A percentile compares a stretch with the other conserved stretches of the same genome.
Evolutionary conservation across 2,797 vertebrate genomes (phyloP).

Genomic region (Odontamblyopus lacepedii): DNA sequence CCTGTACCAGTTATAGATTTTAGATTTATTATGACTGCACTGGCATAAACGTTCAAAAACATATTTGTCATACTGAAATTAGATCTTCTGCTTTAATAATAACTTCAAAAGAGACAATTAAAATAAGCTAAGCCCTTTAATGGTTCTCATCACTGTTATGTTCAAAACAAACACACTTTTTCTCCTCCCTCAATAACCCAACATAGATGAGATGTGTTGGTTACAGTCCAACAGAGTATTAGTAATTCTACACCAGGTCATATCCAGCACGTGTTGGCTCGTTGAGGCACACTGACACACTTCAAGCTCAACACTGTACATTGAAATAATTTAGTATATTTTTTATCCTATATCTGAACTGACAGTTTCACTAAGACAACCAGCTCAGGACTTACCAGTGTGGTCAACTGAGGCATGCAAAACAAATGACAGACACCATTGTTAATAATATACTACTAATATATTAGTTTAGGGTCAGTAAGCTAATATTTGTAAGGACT

Average conservation of each 20-base stretch:
- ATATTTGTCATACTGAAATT: background rate
- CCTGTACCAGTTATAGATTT: constrained; percentile 52
- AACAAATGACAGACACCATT: constrained; percentile 56
- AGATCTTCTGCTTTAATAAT: too few species aligned
- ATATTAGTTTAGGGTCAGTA: background rate
- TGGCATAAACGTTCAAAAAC: background rate
- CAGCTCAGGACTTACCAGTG: constrained; percentile 73
- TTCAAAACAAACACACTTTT: background rate
- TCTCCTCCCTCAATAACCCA: background rate
- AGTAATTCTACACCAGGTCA: constrained; percentile 41
- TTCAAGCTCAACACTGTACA: background rate
- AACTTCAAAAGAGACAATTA: too few species aligned
- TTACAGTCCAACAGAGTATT: constrained; percentile 14
- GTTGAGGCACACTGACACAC: constrained; percentile 5
- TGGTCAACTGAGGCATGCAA: constrained; percentile 79
- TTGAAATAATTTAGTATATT: background rate
- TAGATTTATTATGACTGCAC: background rate
- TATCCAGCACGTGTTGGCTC: background rate
- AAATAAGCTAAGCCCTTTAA: too few species aligned
- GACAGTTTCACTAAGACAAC: constrained; percentile 10
- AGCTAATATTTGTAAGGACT: constrained; percentile 51
- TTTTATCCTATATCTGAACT: background rate
- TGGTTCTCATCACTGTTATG: background rate
- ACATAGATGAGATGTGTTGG: constrained; percentile 14
- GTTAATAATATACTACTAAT: background rate